Evolutionary conservation across 2,888 invertebrate species (phyloP), one percentile per base, ranked within the genome.

Genomic region (Antheraea assamensis): DNA sequence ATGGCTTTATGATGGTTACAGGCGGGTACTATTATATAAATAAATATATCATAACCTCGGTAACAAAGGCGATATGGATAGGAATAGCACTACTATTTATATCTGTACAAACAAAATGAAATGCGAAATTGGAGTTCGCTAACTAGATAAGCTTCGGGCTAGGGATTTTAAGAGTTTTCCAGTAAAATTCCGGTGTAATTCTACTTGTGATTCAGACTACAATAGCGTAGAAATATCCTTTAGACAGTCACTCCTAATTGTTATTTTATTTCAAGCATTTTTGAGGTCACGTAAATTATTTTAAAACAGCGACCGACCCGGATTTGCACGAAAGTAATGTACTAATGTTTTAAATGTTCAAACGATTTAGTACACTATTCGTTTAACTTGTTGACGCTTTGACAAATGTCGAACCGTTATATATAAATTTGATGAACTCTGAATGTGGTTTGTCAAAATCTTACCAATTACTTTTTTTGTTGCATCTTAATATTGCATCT

Each of bases 31-130:
- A 68, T 35, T 68, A 35, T 68, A 31, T 30, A 66, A 31, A 66
- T 30, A 66, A 30, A 17, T 7, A 27, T 61, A 27, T 15, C 0
- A 27, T 27, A 66, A 19, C 31, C 19, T 19, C 19, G 4, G 30
- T 24, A 61, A 66, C 66, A 66, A 66, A 31, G 31, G 19, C 5
- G 13, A 19, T 66, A 7, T 30, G 31, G n/a, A 35, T 68, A 35
- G 35, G 13, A 35, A 68, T 68, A 68, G 68, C n/a, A 7, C 8
- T 10, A 35, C 19, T 68, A n/a, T 68, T 68, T 68, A 68, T 35
- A n/a, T 27, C 7, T 68, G 35, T 68, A 68, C 35, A 68, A 68
- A 68, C 35, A 68, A 21, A 68, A 21, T 68, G n/a, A 35, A 68
- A 68, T 7, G 68, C n/a, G n/a, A 68, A 3, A 7, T 27, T 68